These are phyloP conservation scores for Darwinula stevensoni DNA, from an alignment of 2,888 invertebrate genomes.

Conservation along the genomic window DNA sequence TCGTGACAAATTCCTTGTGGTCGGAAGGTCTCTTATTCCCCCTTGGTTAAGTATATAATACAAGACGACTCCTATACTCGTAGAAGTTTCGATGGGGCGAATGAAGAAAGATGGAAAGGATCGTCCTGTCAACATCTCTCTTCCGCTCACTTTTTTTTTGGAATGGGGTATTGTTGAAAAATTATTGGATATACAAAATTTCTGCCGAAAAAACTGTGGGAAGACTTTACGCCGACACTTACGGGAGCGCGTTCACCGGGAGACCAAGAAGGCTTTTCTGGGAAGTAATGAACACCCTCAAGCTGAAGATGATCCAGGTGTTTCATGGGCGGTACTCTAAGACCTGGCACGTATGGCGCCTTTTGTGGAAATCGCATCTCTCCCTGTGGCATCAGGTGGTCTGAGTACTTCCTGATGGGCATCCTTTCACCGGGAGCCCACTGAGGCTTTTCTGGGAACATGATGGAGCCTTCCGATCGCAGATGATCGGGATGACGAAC, in stretches of 20 bases:
- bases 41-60: no score
- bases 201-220: no score
- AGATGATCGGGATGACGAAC: constrained; percentile 9
- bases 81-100: no score
- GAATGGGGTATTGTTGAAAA: no score
- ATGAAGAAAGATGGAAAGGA: no score
- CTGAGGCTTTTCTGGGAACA: constrained; percentile 10
- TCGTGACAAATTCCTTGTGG: no score
- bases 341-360: not conserved
- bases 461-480: constrained; percentile 24
- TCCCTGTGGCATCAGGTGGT: not conserved
- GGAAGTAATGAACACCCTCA: constrained; percentile 7
- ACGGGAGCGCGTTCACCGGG: constrained; percentile 8
- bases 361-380: not conserved
- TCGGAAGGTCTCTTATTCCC: no score
- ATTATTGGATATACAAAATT: no score
- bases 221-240: no score
- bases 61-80: no score
- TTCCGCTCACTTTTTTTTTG: no score
- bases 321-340: constrained; percentile 9
- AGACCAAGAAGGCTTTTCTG: constrained; percentile 1
- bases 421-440: not conserved
- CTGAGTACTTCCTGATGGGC: not conserved
- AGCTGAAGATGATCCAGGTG: constrained; percentile 9
- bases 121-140: no score